These are phyloP conservation scores for Microplitis demolitor DNA, from an alignment of 1,140 invertebrate species.

Conservation along the genomic window DNA sequence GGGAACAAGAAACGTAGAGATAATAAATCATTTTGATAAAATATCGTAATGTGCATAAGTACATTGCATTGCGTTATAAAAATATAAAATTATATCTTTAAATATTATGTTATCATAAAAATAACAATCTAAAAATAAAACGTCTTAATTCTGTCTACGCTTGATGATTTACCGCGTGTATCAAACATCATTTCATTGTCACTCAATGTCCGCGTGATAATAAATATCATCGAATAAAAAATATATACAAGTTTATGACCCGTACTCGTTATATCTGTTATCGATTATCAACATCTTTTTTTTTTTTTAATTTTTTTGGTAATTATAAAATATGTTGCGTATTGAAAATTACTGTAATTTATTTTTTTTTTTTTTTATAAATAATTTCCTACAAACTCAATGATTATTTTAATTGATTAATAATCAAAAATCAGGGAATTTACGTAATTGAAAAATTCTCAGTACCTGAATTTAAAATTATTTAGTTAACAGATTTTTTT, in stretches of 20 bases:
- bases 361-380: not conserved
- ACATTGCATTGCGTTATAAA: no score
- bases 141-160: not conserved
- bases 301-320: not conserved
- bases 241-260: not conserved
- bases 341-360: not conserved
- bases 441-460: no score
- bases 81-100: no score
- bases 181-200: constrained; percentile 6
- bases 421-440: no score
- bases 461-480: no score
- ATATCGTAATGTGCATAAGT: no score
- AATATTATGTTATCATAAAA: not conserved
- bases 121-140: not conserved
- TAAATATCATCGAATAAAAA: not conserved
- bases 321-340: not conserved
- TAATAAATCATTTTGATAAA: no score
- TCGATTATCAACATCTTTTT: not conserved
- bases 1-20: no score
- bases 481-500: not conserved
- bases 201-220: constrained; percentile 13
- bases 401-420: no score
- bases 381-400: no score
- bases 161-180: constrained; percentile 4
- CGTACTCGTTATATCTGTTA: not conserved